Evolutionary conservation across 2,888 invertebrate genomes (phyloP), one percentile per base, ranked within the genome.

Genomic region (Anorthoa munda): DNA sequence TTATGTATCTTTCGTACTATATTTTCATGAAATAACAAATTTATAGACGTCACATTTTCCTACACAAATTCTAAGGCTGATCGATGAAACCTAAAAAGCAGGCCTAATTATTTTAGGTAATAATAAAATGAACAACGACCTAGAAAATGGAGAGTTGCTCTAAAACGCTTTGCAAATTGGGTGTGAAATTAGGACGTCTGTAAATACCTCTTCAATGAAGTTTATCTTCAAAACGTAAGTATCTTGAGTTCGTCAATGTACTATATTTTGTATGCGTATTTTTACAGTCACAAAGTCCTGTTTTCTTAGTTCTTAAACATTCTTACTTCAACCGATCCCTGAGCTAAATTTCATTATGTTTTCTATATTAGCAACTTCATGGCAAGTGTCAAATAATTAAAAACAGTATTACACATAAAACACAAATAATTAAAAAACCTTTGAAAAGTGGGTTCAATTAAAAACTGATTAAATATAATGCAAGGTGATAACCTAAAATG

Each of bases 401-500:
- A 46, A 69, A 68, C 75, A 74, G 79, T 82, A 79, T 79, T 77
- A 75, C 51, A 21, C 31, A 56, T 48, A 15, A n/a, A 50, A 59
- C 18, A 69, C 50, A 9, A 26, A 18, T 50, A 56, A 71, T 56
- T 75, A n/a, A n/a, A n/a, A n/a, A n/a, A 51, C 61, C 46, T 76
- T 76, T 71, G 58, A 56, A 63, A 77, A 65, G 75, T 82, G 86
- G 85, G 80, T 86, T 86, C 56, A 75, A 74, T 79, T 71, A 60
- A 69, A 72, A 82, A 76, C 83, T 78, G 76, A 79, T 70, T 79
- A 67, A 73, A 86, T 73, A 21, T 71, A 78, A 69, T 60, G 56
- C 73, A 78, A 71, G 65, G 83, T 81, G 74, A 78, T 73, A 67
- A 65, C 65, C 71, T 68, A 48, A 77, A 76, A 72, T 73, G 72